Evolutionary conservation across 2,888 invertebrate genomes (phyloP).

Genomic region (Zygothrica quintamaculata): DNA sequence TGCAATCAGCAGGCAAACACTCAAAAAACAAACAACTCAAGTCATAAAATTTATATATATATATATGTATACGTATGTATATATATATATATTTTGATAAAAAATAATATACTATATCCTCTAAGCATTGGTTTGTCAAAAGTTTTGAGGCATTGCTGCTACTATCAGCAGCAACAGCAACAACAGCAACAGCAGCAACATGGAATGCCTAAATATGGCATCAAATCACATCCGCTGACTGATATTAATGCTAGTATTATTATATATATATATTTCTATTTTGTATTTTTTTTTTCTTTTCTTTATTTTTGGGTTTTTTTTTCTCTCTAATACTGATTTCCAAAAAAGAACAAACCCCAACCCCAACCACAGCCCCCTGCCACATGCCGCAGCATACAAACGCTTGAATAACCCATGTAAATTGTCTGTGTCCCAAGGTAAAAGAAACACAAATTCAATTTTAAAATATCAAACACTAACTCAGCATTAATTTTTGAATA

Average conservation of each 20-base stretch:
- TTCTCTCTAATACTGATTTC: no score
- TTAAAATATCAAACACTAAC: slow-evolving; percentile 35
- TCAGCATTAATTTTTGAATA: slow-evolving; percentile 54
- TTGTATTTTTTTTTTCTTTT: no score
- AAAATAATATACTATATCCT: no score
- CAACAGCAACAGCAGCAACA: no score
- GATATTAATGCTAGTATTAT: background rate
- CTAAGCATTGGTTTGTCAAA: background rate
- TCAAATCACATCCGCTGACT: background rate
- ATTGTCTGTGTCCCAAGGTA: slow-evolving; percentile 17
- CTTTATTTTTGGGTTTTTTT: no score
- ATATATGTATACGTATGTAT: no score
- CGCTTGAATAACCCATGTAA: slow-evolving; percentile 13
- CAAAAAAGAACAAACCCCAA: background rate
- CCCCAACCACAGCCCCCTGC: no score
- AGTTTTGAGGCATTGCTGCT: no score
- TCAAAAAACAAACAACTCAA: slow-evolving; percentile 44
- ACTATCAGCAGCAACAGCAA: no score
- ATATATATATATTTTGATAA: no score
- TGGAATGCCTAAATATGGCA: no score
- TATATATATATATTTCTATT: background rate
- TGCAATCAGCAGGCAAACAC: slow-evolving; percentile 66
- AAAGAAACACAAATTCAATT: slow-evolving; percentile 16
- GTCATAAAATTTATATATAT: slow-evolving; percentile 36
- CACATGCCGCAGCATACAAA: no score